Evolutionary conservation across 2,888 invertebrate genomes (phyloP).

Genomic region (Apeira syringaria): DNA sequence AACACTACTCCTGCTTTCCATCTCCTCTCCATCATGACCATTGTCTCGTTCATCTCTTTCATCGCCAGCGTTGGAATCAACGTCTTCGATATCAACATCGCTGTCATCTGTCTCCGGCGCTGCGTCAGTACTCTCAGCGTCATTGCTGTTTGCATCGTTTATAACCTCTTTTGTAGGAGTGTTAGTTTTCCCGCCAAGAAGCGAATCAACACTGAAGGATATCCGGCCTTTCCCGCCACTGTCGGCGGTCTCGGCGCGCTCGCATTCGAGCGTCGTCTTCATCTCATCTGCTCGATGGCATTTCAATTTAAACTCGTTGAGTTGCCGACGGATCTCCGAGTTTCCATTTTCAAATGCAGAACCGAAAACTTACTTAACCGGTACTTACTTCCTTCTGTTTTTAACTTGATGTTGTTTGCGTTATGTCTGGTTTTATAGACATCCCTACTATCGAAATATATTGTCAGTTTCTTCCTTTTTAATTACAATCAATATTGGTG

Average conservation of each 20-base stretch:
- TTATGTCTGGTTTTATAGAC: slow-evolving; percentile 1
- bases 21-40: slow-evolving; percentile 71
- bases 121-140: slow-evolving; percentile 66
- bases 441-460: no score
- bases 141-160: slow-evolving; percentile 62
- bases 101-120: slow-evolving; percentile 70
- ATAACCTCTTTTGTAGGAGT: slow-evolving; percentile 53
- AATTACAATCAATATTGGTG: no score
- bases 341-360: slow-evolving; percentile 25
- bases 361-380: neutral
- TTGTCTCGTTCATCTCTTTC: slow-evolving; percentile 72
- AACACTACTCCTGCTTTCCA: slow-evolving; percentile 78
- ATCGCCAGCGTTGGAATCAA: slow-evolving; percentile 67
- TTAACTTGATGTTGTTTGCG: slow-evolving; percentile 10
- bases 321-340: slow-evolving; percentile 24
- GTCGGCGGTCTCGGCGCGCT: slow-evolving; percentile 76
- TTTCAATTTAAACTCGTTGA: slow-evolving; percentile 40
- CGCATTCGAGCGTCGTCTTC: slow-evolving; percentile 81
- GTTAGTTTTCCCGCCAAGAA: slow-evolving; percentile 73
- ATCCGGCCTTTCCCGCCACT: slow-evolving; percentile 85
- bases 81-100: slow-evolving; percentile 78
- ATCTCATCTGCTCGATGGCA: slow-evolving; percentile 76
- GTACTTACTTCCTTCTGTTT: slow-evolving; percentile 9
- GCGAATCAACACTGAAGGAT: slow-evolving; percentile 89
- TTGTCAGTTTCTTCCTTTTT: no score